Conservation (phyloP, 2,888 invertebrate species). For the Cosmia pyralina region DNA sequence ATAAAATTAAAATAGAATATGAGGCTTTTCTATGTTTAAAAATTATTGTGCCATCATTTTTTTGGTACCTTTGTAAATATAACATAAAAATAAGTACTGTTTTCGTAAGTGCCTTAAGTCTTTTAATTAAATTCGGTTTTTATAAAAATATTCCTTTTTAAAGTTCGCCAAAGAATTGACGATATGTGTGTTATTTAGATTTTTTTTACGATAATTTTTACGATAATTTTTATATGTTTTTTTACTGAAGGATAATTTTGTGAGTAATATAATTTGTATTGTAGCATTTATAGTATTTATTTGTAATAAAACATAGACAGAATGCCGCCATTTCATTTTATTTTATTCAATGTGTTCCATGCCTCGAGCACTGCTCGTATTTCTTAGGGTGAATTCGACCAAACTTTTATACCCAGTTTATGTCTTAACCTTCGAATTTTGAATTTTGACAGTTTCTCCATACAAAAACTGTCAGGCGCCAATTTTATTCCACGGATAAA, state of each 20-base stretch:
- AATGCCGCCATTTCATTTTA: constrained; percentile 8
- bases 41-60: constrained; percentile 57
- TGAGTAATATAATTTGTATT: constrained; percentile 77
- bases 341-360: neutral
- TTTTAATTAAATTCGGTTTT: constrained; percentile 50
- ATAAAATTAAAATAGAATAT: constrained; percentile 17
- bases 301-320: constrained; percentile 78
- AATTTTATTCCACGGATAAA: no score
- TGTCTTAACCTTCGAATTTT: no score
- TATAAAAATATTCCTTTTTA: constrained; percentile 50
- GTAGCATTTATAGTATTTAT: constrained; percentile 82
- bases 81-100: constrained; percentile 55
- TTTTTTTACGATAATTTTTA: no score
- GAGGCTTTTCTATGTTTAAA: constrained; percentile 52
- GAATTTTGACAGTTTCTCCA: no score
- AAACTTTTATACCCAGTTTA: no score
- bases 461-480: no score
- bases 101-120: constrained; percentile 52
- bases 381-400: neutral
- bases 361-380: no score
- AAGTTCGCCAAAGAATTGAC: constrained; percentile 67
- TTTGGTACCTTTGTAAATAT: constrained; percentile 69
- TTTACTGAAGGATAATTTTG: constrained; percentile 70
- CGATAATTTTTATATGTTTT: constrained; percentile 69
- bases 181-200: constrained; percentile 65